phyloP scores from a whole-genome alignment of 2,888 invertebrate genomes.

The Hypsopygia costalis region DNA sequence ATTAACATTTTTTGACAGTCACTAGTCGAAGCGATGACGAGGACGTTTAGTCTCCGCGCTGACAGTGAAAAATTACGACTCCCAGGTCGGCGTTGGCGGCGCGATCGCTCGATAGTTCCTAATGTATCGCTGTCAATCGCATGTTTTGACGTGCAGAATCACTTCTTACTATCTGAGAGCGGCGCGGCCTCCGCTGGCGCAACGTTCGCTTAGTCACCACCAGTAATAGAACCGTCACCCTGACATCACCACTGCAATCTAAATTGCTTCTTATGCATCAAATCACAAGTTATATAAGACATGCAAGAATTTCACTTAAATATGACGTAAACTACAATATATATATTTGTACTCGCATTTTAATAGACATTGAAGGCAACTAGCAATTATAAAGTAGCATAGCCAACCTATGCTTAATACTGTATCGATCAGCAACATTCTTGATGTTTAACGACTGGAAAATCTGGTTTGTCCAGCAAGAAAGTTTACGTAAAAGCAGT shows the following conservation, averaged over 20 bases:
- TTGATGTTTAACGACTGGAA: conserved; percentile 38
- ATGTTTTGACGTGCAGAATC: conserved; percentile 69
- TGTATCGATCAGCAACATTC: conserved; percentile 29
- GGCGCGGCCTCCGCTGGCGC: conserved; percentile 32
- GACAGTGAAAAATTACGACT: conserved; percentile 76
- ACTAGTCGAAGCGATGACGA: conserved; percentile 68
- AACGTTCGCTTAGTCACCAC: conserved; percentile 54
- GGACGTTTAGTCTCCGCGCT: conserved; percentile 63
- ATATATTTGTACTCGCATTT: background rate
- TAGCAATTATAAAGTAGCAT: conserved; percentile 2
- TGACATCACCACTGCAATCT: conserved; percentile 42
- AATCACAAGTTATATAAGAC: conserved; percentile 4
- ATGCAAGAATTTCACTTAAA: conserved; percentile 8
- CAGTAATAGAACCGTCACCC: conserved; percentile 47
- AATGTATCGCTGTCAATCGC: conserved; percentile 76
- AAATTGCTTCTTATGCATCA: conserved; percentile 35
- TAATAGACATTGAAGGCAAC: background rate
- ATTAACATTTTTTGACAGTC: conserved; percentile 72
- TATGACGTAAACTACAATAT: conserved; percentile 1
- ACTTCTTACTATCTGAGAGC: conserved; percentile 53
- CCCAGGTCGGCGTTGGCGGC: conserved; percentile 48
- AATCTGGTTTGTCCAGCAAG: conserved; percentile 30
- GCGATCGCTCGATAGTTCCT: conserved; percentile 70
- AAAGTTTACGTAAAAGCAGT: conserved; percentile 49
- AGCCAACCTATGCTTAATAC: conserved; percentile 2